Evolutionary conservation across 2,113 vertebrate genomes (phyloP).

Genomic region (Tichodroma muraria): DNA sequence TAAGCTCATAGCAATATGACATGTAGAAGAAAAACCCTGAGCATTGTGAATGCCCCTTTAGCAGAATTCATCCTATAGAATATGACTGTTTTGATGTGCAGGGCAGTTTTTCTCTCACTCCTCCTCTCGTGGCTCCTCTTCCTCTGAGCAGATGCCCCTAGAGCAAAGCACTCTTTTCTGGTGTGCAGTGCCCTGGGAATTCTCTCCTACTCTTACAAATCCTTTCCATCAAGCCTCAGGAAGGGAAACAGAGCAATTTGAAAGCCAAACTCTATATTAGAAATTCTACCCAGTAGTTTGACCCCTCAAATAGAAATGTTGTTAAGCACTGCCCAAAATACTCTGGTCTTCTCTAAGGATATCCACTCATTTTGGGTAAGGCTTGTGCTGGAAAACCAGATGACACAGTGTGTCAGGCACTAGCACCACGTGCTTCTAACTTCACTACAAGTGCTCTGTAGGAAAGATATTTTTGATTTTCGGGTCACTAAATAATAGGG

Average conservation of each 20-base stretch:
- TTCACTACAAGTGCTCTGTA: not conserved
- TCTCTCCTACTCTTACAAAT: not conserved
- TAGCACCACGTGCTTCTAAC: not conserved
- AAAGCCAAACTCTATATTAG: not conserved
- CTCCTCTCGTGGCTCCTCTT: not conserved
- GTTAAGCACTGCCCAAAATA: not conserved
- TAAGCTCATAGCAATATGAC: not conserved
- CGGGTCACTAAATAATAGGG: not conserved
- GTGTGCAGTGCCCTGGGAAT: not conserved
- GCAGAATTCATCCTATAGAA: not conserved
- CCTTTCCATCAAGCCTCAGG: not conserved
- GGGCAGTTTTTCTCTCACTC: not conserved
- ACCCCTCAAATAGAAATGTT: slow-evolving; percentile 5
- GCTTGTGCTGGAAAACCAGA: not conserved
- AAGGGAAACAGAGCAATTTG: not conserved
- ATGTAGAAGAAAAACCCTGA: not conserved
- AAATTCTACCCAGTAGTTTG: not conserved
- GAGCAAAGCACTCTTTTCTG: not conserved
- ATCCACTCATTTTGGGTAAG: not conserved
- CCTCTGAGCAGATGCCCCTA: not conserved
- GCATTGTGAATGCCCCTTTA: not conserved
- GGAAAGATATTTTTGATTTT: not conserved
- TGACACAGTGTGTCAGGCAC: not conserved
- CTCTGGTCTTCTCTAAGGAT: not conserved
- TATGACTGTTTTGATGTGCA: not conserved